Base-by-base conservation (phyloP, 2,888 invertebrate species). In the Lasioglossum oenotherae region DNA sequence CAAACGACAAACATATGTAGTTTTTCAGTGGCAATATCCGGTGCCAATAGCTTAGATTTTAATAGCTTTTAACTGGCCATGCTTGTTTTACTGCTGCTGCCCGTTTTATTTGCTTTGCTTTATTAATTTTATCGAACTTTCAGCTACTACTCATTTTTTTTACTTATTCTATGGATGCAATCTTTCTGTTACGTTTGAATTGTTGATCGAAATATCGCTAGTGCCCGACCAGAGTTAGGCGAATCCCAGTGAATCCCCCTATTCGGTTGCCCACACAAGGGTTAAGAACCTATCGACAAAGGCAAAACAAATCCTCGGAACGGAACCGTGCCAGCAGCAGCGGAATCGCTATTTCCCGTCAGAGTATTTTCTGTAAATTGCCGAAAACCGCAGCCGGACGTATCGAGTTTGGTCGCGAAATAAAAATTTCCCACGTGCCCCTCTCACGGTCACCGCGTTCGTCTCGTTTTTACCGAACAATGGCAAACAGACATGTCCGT, bases 351-450 rank as follows among this genome's bases (percentile, higher is more conserved):
- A 38, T 69, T 69, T 38, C 23, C 69, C 12, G 64, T 19, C 69
- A 69, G 69, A 41, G 71, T 71, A 71, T 71, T 71, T 71, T 71
- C 31, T 16, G 49, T 27, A 49, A 73, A 73, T 73, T 31, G 49
- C 31, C 49, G 73, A 73, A 73, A 73, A 73, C 27, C 73, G 31
- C 31, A 49, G 10, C 14, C 23, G 31, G 46, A 49, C 16, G 31
- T 73, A 31, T 73, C 31, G 73, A 23, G 49, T 31, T 31, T 19
- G 49, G 16, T 49, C 49, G 46, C 19, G 49, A 49, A 49, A 73
- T n/a, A 49, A 73, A 73, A 49, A 49, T 73, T 73, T 46, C 23
- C 46, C 49, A 23, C 44, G 44, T 27, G 27, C 3, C 67, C 31
- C 27, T 2, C 31, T 16, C 31, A 31, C 69, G 69, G 69, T 23